Evolutionary conservation across 2,113 vertebrate species (phyloP), one percentile per base, ranked within the genome.

Genomic region (Trematocara nigrifrons): DNA sequence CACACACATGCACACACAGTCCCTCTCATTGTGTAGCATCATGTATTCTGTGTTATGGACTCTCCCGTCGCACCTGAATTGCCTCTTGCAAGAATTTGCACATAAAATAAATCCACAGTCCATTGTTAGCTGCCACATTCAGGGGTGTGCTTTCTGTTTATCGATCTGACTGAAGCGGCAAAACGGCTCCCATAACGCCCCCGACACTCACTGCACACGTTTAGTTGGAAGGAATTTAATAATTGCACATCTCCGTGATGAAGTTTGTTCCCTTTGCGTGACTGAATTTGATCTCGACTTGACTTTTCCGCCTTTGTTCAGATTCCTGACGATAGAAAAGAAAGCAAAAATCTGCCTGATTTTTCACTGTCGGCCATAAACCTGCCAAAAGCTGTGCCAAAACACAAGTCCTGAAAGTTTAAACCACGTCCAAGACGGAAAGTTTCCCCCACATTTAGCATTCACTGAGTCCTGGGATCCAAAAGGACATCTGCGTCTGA

Each of bases 51-150:
- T 89, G 81, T 87, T 35, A 86, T 83, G 53, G 84, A 86, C 87
- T 86, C 91, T 89, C 87, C 87, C 88, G 85, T 90, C 76, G 85
- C 89, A 94, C 94, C 92, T 92, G 88, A 94, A 88, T 93, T 94
- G 92, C 94, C 95, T 96, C 95, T 93, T 91, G 95, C 94, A 91
- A 90, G 79, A 95, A 83, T 95, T 96, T 96, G 94, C 96, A 96
- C 95, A 95, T 90, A 79, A 86, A 90, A 84, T 93, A 81, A 89
- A 89, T 79, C 79, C 84, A 83, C 52, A 31, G 86, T 88, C 69
- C 33, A 79, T 54, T 54, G 54, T 57, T 82, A 93, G 84, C 66
- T 78, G 87, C 51, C 76, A 84, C 52, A n/a, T 45, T 6, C 6
- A 49, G 10, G 5, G 1, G 31, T 80, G 61, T 35, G 38, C 2